A percentile compares a stretch with the other conserved stretches of the same genome.
Conservation (phyloP, 2,888 invertebrate genomes). For the Helleia helle region DNA sequence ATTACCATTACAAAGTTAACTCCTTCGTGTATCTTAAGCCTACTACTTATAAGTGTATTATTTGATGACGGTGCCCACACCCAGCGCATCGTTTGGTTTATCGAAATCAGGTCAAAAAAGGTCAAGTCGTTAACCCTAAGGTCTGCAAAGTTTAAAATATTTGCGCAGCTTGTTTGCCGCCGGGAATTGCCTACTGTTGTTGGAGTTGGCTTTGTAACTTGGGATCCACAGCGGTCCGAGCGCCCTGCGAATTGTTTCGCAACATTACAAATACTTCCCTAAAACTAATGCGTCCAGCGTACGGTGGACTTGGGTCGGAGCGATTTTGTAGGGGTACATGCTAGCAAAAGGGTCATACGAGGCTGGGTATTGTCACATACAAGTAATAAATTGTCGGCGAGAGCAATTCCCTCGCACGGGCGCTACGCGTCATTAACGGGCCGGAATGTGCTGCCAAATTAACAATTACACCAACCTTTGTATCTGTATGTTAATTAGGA, state of each 20-base stretch:
- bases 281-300: conserved; percentile 43
- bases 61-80: too few relatives aligned
- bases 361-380: conserved; percentile 46
- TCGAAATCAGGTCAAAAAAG: conserved; percentile 8
- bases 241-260: conserved; percentile 51
- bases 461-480: conserved; percentile 59
- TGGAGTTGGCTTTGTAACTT: conserved; percentile 26
- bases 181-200: conserved; percentile 23
- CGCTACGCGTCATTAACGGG: conserved; percentile 56
- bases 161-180: conserved; percentile 17
- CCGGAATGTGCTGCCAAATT: conserved; percentile 63
- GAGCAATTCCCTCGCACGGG: conserved; percentile 34
- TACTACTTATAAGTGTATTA: too few relatives aligned
- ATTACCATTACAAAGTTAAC: too few relatives aligned
- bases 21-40: too few relatives aligned
- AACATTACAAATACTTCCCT: conserved; percentile 49
- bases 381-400: conserved; percentile 44
- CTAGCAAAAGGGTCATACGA: conserved; percentile 23
- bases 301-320: conserved; percentile 20
- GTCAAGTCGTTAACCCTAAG: conserved; percentile 6
- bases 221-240: conserved; percentile 23
- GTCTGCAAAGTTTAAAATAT: conserved; percentile 9
- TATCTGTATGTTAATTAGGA: conserved; percentile 62
- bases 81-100: not conserved
- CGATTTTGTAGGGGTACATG: not conserved